Evolutionary conservation across 2,888 invertebrate genomes (phyloP).

Genomic region (Diaphora mendica): DNA sequence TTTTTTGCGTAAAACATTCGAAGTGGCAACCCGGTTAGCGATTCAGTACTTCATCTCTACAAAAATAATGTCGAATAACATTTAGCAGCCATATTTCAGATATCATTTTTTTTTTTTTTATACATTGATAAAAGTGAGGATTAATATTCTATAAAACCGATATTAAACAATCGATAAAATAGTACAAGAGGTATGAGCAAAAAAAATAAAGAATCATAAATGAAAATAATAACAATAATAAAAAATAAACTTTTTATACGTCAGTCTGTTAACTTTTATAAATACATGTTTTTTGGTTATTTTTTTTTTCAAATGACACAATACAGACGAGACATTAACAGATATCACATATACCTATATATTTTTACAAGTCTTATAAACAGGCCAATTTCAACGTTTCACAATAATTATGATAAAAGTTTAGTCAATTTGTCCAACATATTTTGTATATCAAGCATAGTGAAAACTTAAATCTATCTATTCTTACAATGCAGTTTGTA

Average conservation of each 20-base stretch:
- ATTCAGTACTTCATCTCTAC: background rate
- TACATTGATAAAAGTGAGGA: background rate
- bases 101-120: background rate
- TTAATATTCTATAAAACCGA: background rate
- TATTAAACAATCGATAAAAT: constrained; percentile 15
- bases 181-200: constrained; percentile 41
- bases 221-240: constrained; percentile 43
- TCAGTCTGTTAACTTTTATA: constrained; percentile 49
- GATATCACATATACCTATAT: constrained; percentile 48
- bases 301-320: constrained; percentile 43
- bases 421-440: constrained; percentile 1
- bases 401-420: background rate
- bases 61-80: background rate
- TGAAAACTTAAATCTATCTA: constrained; percentile 1
- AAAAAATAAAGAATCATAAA: constrained; percentile 28
- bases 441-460: background rate
- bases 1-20: background rate
- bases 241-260: constrained; percentile 35
- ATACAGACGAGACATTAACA: constrained; percentile 41
- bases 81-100: background rate
- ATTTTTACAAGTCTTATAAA: constrained; percentile 14
- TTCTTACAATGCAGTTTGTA: background rate
- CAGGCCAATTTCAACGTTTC: background rate
- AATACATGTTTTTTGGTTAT: constrained; percentile 49
- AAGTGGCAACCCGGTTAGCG: background rate